Evolutionary conservation across 1,140 invertebrate species (phyloP).

Genomic region (Nilaparvata lugens): DNA sequence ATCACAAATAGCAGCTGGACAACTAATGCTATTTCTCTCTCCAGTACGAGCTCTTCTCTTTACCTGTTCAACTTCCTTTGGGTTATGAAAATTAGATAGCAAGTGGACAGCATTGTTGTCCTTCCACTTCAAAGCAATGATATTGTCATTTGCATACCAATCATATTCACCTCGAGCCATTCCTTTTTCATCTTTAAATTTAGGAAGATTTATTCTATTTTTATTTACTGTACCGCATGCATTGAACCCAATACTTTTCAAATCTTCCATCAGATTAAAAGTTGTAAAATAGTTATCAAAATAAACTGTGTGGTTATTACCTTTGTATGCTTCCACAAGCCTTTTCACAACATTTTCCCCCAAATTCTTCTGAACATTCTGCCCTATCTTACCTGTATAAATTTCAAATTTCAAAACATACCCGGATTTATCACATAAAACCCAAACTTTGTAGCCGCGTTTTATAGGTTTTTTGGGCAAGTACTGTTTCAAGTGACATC

Average conservation of each 20-base stretch:
- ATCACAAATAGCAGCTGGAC: conserved; percentile 29
- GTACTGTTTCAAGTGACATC: conserved; percentile 26
- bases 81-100: conserved; percentile 18
- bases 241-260: conserved; percentile 18
- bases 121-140: conserved; percentile 3
- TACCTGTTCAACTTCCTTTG: not conserved
- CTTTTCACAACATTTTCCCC: not conserved
- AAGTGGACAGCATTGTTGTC: conserved; percentile 5
- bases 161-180: conserved; percentile 24
- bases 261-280: conserved; percentile 19
- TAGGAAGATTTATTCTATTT: conserved; percentile 21
- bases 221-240: conserved; percentile 25
- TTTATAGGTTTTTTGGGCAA: conserved; percentile 24
- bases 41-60: conserved; percentile 7
- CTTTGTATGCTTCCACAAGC: conserved; percentile 19
- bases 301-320: conserved; percentile 28
- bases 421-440: too few species aligned
- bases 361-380: conserved; percentile 20
- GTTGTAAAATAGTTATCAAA: conserved; percentile 25
- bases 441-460: conserved; percentile 21
- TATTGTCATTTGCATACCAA: conserved; percentile 14
- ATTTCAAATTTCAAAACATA: too few species aligned
- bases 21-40: conserved; percentile 21
- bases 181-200: conserved; percentile 14
- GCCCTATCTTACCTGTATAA: too few species aligned